phyloP scores from a whole-genome alignment of 2,113 vertebrate genomes.

The Pelobates fuscus region DNA sequence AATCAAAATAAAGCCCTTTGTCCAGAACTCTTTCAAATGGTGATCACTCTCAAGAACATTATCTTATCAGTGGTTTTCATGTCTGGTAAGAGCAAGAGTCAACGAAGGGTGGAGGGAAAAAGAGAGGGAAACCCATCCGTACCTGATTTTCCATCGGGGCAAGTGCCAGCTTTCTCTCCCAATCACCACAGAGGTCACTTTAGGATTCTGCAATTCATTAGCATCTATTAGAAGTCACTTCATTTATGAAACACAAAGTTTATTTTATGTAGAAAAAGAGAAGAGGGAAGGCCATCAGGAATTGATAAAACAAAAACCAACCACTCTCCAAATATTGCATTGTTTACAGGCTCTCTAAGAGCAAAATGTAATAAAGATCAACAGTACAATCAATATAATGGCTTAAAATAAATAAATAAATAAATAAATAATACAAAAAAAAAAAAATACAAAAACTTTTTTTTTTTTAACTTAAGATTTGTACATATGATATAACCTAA shows the following conservation, averaged over 20 bases:
- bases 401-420: no score
- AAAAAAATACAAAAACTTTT: no score
- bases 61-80: slow-evolving; percentile 43
- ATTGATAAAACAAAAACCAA: no score
- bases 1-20: slow-evolving; percentile 37
- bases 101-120: background rate
- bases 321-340: no score
- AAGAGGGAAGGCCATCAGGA: no score
- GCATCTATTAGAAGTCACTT: slow-evolving; percentile 35
- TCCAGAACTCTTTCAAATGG: slow-evolving; percentile 40
- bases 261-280: no score
- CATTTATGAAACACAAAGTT: slow-evolving; percentile 1
- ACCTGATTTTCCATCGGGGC: slow-evolving; percentile 41
- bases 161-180: slow-evolving; percentile 33
- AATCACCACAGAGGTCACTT: slow-evolving; percentile 26
- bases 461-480: no score
- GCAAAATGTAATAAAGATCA: no score
- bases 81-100: slow-evolving; percentile 12
- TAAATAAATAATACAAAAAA: no score
- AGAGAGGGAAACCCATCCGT: background rate
- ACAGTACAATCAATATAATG: no score
- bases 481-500: no score
- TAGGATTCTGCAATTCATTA: slow-evolving; percentile 49
- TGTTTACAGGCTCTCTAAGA: no score
- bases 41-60: slow-evolving; percentile 16